Evolutionary conservation across 2,797 vertebrate genomes (phyloP), one percentile per base, ranked within the genome.

Genomic region (Apogon talboti): DNA sequence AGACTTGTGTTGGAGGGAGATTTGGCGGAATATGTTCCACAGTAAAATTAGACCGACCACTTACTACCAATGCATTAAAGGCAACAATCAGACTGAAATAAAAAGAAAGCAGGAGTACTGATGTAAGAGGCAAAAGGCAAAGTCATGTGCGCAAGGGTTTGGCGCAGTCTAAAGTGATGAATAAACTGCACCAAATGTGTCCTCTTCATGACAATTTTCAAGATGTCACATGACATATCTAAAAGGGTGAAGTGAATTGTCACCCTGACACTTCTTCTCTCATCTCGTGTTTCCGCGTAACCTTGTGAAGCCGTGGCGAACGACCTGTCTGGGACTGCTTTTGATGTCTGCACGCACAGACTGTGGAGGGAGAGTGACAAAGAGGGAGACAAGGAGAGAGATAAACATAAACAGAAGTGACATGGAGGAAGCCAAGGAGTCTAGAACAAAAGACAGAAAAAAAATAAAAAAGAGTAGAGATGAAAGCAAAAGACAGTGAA

Each of bases 391-490:
- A n/a, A 56, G 62, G 52, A 30, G 43, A 71, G 54, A 38, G 61
- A 78, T 30, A 68, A 78, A 78, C 70, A 72, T 87, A 81, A 85
- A 85, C 71, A 81, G 64, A 87, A 76, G 73, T 82, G 87, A 89
- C 85, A 80, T 2, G 2, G 47, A 60, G 61, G 81, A 83, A 82
- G 78, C 70, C 30, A 69, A 54, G 67, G 40, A 75, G 69, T 58
- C 53, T 33, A 11, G 52, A 66, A 82, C 43, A 66, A 82, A 72
- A 72, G 60, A 50, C n/a, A 2, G 2, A 24, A 12, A 14, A 13
- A 46, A 61, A 80, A 38, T 64, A 79, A 71, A 71, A 55, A 56
- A 71, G 71, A 50, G 0, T 1, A 68, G 73, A 77, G 78, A 79
- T 37, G 59, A 74, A 78, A 45, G 76, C 28, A 35, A 51, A 58